Base-by-base conservation (phyloP, 2,113 vertebrate genomes). In the Microcebus ravelobensis region DNA sequence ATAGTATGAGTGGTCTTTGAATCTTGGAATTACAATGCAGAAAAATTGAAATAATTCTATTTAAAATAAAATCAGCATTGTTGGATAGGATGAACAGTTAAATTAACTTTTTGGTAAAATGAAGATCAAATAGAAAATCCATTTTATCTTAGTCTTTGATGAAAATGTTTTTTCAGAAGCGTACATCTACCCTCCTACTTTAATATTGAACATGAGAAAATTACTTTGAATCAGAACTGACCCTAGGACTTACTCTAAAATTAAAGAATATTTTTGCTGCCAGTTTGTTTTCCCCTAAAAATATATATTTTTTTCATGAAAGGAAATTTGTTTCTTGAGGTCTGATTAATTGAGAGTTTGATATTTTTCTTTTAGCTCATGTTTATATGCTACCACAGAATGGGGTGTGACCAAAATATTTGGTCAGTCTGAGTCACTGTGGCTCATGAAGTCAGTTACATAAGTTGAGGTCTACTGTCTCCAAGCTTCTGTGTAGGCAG, bases 351-450 rank as follows among this genome's bases (percentile, higher is more conserved):
- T 89, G 63, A 94, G 50, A 34, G 73, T 34, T 97, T 94, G 93
- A 87, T 96, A 74, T 96, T 97, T 97, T 96, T 96, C 77, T 80
- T 34, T 63, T 23, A 52, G n/a, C n/a, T 91, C 63, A 67, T 95
- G 86, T 96, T 96, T 96, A 84, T 61, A 59, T 73, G 85, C 68
- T 88, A 59, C 88, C 55, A 63, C 80, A 94, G 67, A 81, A 63
- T 2, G 48, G 81, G 91, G 85, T 95, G 89, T 94, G 91, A 82
- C 89, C 91, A 67, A 87, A 92, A 85, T 91, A 88, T 85, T 92
- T 90, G 91, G 23, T 94, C 34, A 68, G 88, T 88, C 82, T 96
- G 96, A 96, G 89, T 98, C 96, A 97, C 65, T 65, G 74, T 91
- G 96, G 87, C 59, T 88, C 68, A 48, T 89, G 88, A 83, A 34